phyloP scores from a whole-genome alignment of 2,113 vertebrate species.

The human (Homo sapiens) region DNA sequence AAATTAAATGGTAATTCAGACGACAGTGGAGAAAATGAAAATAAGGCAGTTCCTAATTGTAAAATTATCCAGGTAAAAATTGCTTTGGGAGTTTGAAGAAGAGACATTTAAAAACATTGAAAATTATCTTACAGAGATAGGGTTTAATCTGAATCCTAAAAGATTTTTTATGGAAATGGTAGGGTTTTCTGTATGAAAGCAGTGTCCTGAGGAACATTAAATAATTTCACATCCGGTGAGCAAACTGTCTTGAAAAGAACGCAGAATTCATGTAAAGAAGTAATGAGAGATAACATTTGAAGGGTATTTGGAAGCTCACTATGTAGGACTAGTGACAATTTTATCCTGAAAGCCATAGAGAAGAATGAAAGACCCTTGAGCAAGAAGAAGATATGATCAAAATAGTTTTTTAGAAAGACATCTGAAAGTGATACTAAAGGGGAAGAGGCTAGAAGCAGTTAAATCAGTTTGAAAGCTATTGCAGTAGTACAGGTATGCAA shows the following conservation, averaged over 20 bases:
- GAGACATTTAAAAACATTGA: not conserved
- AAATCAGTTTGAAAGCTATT: conserved; percentile 17
- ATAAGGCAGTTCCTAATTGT: conserved; percentile 12
- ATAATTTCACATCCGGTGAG: not conserved
- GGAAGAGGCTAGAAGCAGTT: not conserved
- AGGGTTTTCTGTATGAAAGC: not conserved
- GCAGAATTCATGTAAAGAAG: not conserved
- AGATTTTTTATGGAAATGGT: conserved; percentile 38
- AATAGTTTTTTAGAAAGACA: not conserved
- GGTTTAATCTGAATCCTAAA: conserved; percentile 48
- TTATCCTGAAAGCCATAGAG: conserved; percentile 2
- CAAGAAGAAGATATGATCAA: conserved; percentile 23
- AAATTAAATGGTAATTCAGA: conserved; percentile 11
- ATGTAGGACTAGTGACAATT: not conserved
- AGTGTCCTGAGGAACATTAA: conserved; percentile 17
- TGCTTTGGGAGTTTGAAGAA: conserved; percentile 48
- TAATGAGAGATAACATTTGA: not conserved
- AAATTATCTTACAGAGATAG: not conserved
- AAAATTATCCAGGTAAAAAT: conserved; percentile 48
- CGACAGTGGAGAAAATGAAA: not conserved
- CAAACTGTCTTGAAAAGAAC: conserved; percentile 40
- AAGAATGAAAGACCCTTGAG: conserved; percentile 44
- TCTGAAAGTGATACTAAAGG: not conserved
- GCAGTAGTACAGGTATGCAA: not conserved
- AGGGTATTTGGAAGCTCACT: not conserved